Base-by-base conservation (phyloP, 1,140 invertebrate species). In the Drosophila mojavensis region DNA sequence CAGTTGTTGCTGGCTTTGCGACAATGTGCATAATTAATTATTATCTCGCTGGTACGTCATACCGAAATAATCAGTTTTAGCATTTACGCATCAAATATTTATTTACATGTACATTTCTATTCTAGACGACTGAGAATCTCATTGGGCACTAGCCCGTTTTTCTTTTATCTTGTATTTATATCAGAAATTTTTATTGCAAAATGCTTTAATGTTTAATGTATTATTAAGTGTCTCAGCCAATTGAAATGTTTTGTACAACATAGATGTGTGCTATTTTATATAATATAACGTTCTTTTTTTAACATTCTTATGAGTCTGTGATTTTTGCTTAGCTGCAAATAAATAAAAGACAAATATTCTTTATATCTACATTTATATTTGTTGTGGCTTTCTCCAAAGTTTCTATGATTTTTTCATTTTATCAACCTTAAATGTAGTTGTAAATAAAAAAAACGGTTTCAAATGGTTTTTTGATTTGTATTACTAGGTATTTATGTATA, bases 1-100 rank as follows among this genome's bases (percentile, higher is more conserved):
- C 94, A 0, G 93, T 95, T 0, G 50, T 88, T 5, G 51, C 93
- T 11, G 96, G 96, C 13, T 96, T 96, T 85, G 76, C 85, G 1
- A 53, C 94, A 9, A 96, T 96, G 93, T 94, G 94, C 51, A 59
- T 93, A 0, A 75, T 95, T 50, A 94, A 93, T 64, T 93, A 84
- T 76, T 94, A 93, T 78, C 81, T 94, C 33, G 91, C 92, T 89
- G 88, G 91, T 92, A 70, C 28, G 79, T 78, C 56, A 41, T 67
- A 11, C 17, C 24, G 33, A 20, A 20, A 58, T 10, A 51, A 70
- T 26, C 26, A 47, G 10, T 33, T 30, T 15, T 28, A 54, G 43
- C 15, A 33, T 9, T 36, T 36, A 13, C 51, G 53, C 45, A 20
- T 71, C 7, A 10, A 47, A 41, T 39, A 43, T 47, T 11, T 48